A percentile compares a stretch with the other conserved stretches of the same genome.
Evolutionary conservation across 2,888 invertebrate species (phyloP).

Genomic region (Scaptomyza polygonia): DNA sequence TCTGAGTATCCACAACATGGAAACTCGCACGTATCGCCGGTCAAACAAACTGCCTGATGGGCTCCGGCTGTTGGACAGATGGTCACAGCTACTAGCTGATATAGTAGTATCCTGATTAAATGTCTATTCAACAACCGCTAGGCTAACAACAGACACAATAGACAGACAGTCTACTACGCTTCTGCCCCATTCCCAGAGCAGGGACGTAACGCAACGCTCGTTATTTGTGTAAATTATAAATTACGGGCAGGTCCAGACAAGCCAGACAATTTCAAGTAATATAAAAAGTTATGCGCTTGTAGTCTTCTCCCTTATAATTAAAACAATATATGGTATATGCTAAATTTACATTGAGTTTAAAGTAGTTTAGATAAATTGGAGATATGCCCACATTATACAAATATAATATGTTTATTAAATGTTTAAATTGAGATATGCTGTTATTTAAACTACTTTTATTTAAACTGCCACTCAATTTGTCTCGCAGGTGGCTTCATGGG

Average conservation of each 20-base stretch:
- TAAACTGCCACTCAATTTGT: constrained; percentile 16
- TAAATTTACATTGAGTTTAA: constrained; percentile 27
- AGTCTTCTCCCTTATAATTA: constrained; percentile 57
- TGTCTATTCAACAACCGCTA: constrained; percentile 52
- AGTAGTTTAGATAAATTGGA: neutral
- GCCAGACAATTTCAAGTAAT: constrained; percentile 80
- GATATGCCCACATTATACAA: no score
- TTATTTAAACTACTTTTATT: neutral
- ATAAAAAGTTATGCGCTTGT: constrained; percentile 56
- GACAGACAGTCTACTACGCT: constrained; percentile 33
- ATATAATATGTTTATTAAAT: no score
- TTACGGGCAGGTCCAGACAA: constrained; percentile 42
- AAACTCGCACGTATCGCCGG: constrained; percentile 38
- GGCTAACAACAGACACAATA: constrained; percentile 45
- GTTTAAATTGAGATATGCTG: neutral
- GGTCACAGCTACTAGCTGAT: constrained; percentile 36
- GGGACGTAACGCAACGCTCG: constrained; percentile 3
- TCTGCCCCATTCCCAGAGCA: neutral
- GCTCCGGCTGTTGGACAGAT: constrained; percentile 6
- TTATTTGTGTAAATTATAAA: constrained; percentile 67
- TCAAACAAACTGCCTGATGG: constrained; percentile 40
- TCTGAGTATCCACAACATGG: constrained; percentile 42
- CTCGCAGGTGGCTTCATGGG: constrained; percentile 91
- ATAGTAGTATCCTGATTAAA: constrained; percentile 69
- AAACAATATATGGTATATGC: constrained; percentile 59